phyloP scores from a whole-genome alignment of 2,888 invertebrate species.

The Drosophila hamatofila region DNA sequence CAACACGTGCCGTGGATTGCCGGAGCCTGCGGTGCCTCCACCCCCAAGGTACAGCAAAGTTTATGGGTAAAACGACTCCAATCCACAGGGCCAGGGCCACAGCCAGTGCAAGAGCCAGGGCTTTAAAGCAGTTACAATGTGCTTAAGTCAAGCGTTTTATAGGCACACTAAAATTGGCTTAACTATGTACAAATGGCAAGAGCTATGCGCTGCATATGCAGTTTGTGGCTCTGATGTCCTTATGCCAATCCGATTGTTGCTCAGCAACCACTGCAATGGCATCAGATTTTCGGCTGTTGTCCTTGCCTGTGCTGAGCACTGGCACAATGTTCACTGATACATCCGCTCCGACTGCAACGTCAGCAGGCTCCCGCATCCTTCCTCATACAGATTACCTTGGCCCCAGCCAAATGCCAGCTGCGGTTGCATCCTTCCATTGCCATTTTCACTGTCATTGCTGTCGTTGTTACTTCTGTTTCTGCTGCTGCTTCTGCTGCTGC shows the following conservation, averaged over 20 bases:
- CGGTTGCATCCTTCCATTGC: slow-evolving; percentile 25
- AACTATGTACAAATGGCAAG: slow-evolving; percentile 14
- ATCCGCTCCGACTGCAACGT: slow-evolving; percentile 41
- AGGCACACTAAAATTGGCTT: slow-evolving; percentile 55
- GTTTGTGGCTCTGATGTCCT: not conserved
- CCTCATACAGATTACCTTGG: slow-evolving; percentile 51
- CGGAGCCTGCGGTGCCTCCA: slow-evolving; percentile 33
- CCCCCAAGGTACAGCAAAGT: slow-evolving; percentile 2
- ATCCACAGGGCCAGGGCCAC: not conserved
- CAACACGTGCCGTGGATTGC: slow-evolving; percentile 66
- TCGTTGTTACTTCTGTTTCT: not conserved
- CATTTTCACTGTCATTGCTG: slow-evolving; percentile 28
- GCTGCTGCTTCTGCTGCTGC: slow-evolving; percentile 3
- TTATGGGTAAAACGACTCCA: slow-evolving; percentile 21
- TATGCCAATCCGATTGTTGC: slow-evolving; percentile 33
- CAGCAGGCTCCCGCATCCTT: slow-evolving; percentile 40
- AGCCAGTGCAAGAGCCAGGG: not conserved
- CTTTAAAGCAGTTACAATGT: slow-evolving; percentile 21
- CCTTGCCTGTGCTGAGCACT: slow-evolving; percentile 27
- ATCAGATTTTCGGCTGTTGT: slow-evolving; percentile 30
- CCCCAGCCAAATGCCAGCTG: slow-evolving; percentile 22
- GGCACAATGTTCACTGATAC: slow-evolving; percentile 24
- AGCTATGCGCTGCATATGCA: slow-evolving; percentile 15
- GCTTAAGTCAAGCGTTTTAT: slow-evolving; percentile 54
- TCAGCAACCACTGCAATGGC: slow-evolving; percentile 8